Evolutionary conservation across 1,140 invertebrate species (phyloP).

Genomic region (Rhyzopertha dominica): DNA sequence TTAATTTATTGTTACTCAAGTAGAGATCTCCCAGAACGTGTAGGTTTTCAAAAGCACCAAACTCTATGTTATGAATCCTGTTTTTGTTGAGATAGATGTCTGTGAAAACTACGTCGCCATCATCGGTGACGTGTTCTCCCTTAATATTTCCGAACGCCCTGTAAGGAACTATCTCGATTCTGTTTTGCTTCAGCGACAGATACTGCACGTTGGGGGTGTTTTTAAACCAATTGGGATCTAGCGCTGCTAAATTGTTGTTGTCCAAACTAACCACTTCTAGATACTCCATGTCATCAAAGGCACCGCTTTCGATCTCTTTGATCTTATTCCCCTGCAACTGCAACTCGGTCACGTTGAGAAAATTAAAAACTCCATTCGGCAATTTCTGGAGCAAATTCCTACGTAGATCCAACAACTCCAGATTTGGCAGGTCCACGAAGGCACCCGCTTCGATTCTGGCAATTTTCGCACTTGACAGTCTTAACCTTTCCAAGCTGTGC

Average conservation of each 20-base stretch:
- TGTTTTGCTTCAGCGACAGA: constrained; percentile 32
- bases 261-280: constrained; percentile 34
- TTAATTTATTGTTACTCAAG: constrained; percentile 33
- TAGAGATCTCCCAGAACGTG: constrained; percentile 27
- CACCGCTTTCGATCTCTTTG: constrained; percentile 27
- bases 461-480: constrained; percentile 28
- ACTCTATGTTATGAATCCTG: constrained; percentile 27
- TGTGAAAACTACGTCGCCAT: constrained; percentile 16
- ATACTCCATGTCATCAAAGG: constrained; percentile 38
- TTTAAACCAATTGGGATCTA: constrained; percentile 38
- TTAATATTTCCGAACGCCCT: constrained; percentile 34
- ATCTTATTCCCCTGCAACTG: constrained; percentile 37
- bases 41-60: constrained; percentile 27
- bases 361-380: constrained; percentile 37
- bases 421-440: constrained; percentile 34
- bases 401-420: constrained; percentile 28
- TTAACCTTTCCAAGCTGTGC: constrained; percentile 24
- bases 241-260: constrained; percentile 27
- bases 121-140: constrained; percentile 18
- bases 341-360: constrained; percentile 27
- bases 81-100: constrained; percentile 39
- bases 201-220: constrained; percentile 28
- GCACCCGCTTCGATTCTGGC: constrained; percentile 26
- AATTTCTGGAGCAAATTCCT: constrained; percentile 34
- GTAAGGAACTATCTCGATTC: constrained; percentile 24